Evolutionary conservation across 2,888 invertebrate species (phyloP), one percentile per base, ranked within the genome.

Genomic region (Taenaris catops): DNA sequence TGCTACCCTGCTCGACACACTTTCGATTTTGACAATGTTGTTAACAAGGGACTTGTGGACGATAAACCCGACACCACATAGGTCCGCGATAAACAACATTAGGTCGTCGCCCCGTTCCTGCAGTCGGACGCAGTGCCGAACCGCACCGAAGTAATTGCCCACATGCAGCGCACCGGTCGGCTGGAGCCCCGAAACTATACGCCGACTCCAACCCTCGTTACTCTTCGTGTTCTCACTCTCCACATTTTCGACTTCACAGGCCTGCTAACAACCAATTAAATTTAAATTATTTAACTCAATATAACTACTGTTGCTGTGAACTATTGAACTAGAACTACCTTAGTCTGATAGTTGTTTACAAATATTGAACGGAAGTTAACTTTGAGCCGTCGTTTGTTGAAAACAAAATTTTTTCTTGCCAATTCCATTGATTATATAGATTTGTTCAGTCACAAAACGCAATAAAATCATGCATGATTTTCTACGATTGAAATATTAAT

Each of bases 141-240:
- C 90, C 1, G 97, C 98, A 5, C 98, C 98, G 52, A 98, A 91
- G 84, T 98, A 99, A 87, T 99, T 99, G 5, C 99, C 99, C 29
- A 99, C 84, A 76, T 99, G 99, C 41, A 98, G 88, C 2, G 91
- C 84, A 8, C 99, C 99, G 0, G 98, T 98, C 0, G 99, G 99
- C 80, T 99, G 99, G 62, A 99, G 93, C 6, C 98, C 99, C 0
- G 98, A 96, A 58, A 98, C 94, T 55, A 97, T 88, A 53, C 90
- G 89, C 34, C 80, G 87, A 2, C 89, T 88, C 87, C 89, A 91
- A 18, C 49, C 40, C n/a, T 6, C 12, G 4, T 4, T 12, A 10
- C 6, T n/a, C 5, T 3, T n/a, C 11, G 5, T 7, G 9, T 8
- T 14, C 7, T 4, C 5, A 4, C 7, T 7, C 7, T 6, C 3